phyloP scores from a whole-genome alignment of 2,113 vertebrate species.

The Hiodon alosoides region DNA sequence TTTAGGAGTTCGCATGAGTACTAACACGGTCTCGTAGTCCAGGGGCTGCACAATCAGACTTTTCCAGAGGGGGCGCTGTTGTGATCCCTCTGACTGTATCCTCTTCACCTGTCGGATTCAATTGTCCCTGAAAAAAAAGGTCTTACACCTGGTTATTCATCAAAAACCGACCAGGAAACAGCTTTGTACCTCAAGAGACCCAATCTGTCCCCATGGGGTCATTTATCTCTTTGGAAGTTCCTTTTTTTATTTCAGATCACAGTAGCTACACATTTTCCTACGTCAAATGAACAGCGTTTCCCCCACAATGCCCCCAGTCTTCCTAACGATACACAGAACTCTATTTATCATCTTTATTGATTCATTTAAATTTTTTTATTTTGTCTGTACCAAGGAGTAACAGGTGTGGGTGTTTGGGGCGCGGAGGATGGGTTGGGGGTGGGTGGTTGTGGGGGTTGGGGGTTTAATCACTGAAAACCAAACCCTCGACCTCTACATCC shows the following conservation, averaged over 20 bases:
- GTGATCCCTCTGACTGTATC: neutral
- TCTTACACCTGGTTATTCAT: neutral
- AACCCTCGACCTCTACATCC: neutral
- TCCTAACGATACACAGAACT: neutral
- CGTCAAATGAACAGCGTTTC: neutral
- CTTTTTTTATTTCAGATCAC: neutral
- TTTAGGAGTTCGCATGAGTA: constrained; percentile 17
- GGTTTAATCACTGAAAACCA: neutral
- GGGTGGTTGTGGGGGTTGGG: neutral
- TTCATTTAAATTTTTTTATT: neutral
- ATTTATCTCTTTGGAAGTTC: neutral
- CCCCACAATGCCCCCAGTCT: neutral
- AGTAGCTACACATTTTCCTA: neutral
- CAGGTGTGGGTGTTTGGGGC: neutral
- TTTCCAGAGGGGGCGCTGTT: constrained; percentile 9
- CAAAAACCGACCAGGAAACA: neutral
- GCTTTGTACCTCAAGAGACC: neutral
- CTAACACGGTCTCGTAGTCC: constrained; percentile 7
- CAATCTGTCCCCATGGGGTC: neutral
- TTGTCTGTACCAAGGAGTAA: no score
- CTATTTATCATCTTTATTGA: neutral
- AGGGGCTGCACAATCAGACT: constrained; percentile 3
- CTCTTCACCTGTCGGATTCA: constrained; percentile 6
- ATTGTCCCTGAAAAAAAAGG: constrained; percentile 1
- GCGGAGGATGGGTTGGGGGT: neutral